These are phyloP conservation scores for Rhabdophis nuchalis DNA, from an alignment of 2,797 vertebrate genomes.

Conservation along the genomic window DNA sequence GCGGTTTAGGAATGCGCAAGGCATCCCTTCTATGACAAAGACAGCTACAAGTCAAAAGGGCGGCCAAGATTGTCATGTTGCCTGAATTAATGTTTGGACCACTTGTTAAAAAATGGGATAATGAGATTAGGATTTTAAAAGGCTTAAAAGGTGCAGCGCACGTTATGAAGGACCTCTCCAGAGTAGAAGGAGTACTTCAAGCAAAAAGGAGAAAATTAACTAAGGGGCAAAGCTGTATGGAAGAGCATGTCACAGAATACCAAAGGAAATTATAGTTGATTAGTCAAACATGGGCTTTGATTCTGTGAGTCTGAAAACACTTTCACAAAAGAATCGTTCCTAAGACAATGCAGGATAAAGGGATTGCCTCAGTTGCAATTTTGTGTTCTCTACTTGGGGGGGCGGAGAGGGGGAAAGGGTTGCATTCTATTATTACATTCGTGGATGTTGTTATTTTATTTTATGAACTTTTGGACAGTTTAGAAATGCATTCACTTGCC, in stretches of 20 bases:
- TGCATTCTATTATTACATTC: not conserved
- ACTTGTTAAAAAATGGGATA: not conserved
- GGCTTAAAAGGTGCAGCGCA: not conserved
- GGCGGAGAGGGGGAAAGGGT: no score
- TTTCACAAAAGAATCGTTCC: not conserved
- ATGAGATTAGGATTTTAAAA: not conserved
- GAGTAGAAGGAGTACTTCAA: not conserved
- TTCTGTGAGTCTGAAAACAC: not conserved
- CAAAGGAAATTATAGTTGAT: not conserved
- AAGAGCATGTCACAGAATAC: not conserved
- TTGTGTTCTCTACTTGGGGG: not conserved
- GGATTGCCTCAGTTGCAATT: not conserved
- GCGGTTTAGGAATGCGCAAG: no score
- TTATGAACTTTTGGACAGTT: not conserved
- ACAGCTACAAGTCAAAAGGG: not conserved
- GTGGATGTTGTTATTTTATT: not conserved
- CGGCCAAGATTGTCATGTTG: not conserved
- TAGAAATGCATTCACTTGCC: not conserved
- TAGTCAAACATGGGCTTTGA: not conserved
- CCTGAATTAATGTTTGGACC: not conserved
- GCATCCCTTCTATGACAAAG: not conserved
- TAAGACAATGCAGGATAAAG: not conserved
- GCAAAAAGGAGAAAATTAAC: not conserved
- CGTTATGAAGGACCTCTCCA: not conserved
- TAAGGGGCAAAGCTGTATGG: not conserved